Percentiles rank a stretch among this genome's conserved stretches.
Conservation (phyloP, 2,888 invertebrate species). For the Leuctra nigra region DNA sequence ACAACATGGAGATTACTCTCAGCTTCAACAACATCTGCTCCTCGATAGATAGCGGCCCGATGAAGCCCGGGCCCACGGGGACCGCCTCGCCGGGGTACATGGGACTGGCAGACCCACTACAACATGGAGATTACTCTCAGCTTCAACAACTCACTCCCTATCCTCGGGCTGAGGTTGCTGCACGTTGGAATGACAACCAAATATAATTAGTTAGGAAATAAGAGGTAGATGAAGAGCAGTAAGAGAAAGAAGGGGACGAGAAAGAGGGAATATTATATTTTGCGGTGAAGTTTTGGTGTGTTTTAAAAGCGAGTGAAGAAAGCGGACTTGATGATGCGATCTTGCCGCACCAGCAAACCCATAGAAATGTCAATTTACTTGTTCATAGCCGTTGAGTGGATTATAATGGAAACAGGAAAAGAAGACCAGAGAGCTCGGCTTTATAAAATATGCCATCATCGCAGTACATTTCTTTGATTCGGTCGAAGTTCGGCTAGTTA, state of each 20-base stretch:
- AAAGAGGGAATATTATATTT: constrained; percentile 15
- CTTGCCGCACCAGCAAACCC: constrained; percentile 23
- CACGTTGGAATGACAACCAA: constrained; percentile 21
- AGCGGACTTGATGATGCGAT: constrained; percentile 19
- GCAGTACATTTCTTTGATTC: not conserved
- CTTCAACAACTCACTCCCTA: not conserved
- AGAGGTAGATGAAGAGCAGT: not conserved
- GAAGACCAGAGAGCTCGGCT: constrained; percentile 13
- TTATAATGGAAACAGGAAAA: constrained; percentile 19
- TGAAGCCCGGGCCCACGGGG: constrained; percentile 45
- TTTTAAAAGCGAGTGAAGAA: constrained; percentile 17
- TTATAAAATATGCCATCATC: constrained; percentile 15
- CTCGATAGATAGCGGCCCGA: constrained; percentile 49
- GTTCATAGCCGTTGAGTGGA: constrained; percentile 22
- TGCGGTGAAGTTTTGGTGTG: constrained; percentile 18
- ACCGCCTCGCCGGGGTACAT: constrained; percentile 50
- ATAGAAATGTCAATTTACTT: constrained; percentile 28
- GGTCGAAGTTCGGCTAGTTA: constrained; percentile 13
- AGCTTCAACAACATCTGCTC: constrained; percentile 45
- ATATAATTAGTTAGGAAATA: constrained; percentile 22
- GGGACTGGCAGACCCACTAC: constrained; percentile 50
- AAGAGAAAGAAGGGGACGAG: constrained; percentile 15
- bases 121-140: not conserved
- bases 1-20: too few relatives aligned
- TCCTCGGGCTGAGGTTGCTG: not conserved